Conservation (phyloP, 2,797 vertebrate species). For the Alca torda region DNA sequence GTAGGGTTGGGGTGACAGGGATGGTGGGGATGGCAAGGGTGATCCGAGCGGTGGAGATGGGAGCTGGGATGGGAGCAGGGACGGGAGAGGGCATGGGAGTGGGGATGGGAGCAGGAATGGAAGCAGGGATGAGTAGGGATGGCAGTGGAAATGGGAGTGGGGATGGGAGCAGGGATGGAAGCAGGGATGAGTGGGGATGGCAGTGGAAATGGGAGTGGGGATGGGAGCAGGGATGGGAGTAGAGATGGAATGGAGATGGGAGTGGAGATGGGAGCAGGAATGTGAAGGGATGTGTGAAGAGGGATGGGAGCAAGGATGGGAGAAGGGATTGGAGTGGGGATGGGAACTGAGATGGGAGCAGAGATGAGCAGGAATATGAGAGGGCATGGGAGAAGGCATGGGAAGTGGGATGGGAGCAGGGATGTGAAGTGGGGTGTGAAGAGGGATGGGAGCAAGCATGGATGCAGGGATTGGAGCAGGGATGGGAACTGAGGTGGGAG, state of each 20-base stretch:
- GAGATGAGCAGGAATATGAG: neutral
- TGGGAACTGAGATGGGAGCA: no score
- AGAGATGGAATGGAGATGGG: neutral
- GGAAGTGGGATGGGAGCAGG: neutral
- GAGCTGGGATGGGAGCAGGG: neutral
- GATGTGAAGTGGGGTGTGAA: neutral
- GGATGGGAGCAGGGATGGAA: neutral
- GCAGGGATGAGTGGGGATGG: accelerated
- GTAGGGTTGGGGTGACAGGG: neutral
- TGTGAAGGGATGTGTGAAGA: no score
- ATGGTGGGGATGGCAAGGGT: neutral
- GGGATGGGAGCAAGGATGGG: no score
- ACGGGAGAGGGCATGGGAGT: neutral
- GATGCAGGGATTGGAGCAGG: no score
- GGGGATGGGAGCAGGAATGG: neutral
- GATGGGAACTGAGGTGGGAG: neutral
- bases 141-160: no score
- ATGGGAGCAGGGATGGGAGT: accelerated
- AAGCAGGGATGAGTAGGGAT: neutral
- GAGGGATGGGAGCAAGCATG: neutral
- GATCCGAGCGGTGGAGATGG: neutral
- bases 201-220: neutral
- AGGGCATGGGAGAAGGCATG: neutral
- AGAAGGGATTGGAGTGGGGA: neutral
- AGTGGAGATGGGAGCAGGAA: accelerated